Conservation (phyloP, 2,888 invertebrate species). For the Hydraecia micacea region DNA sequence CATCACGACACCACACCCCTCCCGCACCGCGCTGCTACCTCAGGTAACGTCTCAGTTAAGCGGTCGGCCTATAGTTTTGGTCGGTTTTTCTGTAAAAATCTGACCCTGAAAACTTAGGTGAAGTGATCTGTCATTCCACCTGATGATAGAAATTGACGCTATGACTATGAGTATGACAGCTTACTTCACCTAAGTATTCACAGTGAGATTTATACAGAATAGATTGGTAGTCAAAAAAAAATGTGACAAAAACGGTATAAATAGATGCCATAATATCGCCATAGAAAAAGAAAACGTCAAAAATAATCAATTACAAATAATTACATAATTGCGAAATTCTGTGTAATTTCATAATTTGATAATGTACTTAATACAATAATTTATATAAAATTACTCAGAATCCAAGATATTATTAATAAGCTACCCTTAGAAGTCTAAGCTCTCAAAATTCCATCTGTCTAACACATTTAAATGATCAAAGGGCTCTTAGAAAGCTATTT, state of each 20-base stretch:
- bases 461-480: constrained; percentile 40
- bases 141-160: no score
- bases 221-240: neutral
- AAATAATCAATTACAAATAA: neutral
- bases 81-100: no score
- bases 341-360: neutral
- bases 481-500: constrained; percentile 32
- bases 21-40: no score
- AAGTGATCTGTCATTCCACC: no score
- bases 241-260: neutral
- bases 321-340: neutral
- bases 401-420: constrained; percentile 22
- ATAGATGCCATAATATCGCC: no score
- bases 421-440: constrained; percentile 1
- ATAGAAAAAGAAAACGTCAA: neutral
- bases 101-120: no score
- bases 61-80: neutral
- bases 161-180: no score
- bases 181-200: no score
- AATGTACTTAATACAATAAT: neutral
- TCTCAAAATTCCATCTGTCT: constrained; percentile 16
- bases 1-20: no score
- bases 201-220: no score
- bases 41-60: no score
- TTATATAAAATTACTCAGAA: neutral